Percentiles rank a stretch among this genome's conserved stretches.
Conservation (phyloP, 2,113 vertebrate genomes). For the Dasyornis broadbenti region DNA sequence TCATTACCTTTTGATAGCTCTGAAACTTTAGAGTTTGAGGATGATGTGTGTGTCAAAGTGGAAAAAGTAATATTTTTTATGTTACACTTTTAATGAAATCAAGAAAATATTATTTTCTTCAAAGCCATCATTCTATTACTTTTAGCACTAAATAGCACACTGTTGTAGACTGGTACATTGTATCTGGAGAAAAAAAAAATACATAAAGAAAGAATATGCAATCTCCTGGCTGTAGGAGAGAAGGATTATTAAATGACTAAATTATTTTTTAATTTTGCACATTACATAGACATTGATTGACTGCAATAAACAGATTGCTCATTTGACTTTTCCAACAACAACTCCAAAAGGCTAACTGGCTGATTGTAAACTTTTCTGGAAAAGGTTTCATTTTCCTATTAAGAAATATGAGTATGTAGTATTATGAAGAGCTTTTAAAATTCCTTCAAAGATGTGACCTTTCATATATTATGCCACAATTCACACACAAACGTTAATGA, state of each 20-base stretch:
- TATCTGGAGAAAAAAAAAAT: background rate
- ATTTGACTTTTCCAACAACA: background rate
- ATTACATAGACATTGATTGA: background rate
- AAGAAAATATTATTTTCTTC: background rate
- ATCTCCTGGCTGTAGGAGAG: background rate
- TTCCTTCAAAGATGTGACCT: background rate
- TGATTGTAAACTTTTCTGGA: background rate
- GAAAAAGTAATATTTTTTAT: background rate
- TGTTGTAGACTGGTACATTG: background rate
- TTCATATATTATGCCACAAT: background rate
- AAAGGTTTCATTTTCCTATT: background rate
- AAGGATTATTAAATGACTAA: background rate
- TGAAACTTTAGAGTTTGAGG: background rate
- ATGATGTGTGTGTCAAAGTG: background rate
- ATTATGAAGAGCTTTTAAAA: background rate
- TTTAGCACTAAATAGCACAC: background rate
- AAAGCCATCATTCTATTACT: background rate
- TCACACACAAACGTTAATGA: background rate
- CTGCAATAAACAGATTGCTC: background rate
- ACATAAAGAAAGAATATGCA: background rate
- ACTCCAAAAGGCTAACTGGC: background rate
- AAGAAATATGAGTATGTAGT: background rate
- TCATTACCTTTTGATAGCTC: background rate
- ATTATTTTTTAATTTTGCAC: background rate
- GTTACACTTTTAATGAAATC: background rate